phyloP scores from a whole-genome alignment of 2,888 invertebrate species.

The Mantis religiosa region DNA sequence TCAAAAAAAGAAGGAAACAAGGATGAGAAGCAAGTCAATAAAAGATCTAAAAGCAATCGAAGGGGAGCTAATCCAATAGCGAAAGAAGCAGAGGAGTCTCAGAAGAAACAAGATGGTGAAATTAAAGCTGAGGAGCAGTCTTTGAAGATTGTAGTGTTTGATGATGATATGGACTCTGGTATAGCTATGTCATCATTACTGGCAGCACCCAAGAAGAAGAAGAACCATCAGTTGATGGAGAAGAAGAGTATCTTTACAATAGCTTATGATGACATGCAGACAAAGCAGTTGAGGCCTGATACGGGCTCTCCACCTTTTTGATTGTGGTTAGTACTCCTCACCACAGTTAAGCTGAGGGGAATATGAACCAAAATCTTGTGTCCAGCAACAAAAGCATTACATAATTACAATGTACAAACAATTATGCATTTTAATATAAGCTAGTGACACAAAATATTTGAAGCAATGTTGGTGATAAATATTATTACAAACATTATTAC shows the following conservation, averaged over 20 bases:
- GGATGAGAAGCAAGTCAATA: slow-evolving; percentile 27
- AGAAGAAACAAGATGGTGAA: slow-evolving; percentile 44
- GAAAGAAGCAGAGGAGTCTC: slow-evolving; percentile 40
- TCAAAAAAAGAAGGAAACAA: not conserved
- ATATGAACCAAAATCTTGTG: no score
- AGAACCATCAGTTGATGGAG: slow-evolving; percentile 53
- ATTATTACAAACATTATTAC: no score
- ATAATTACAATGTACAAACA: no score
- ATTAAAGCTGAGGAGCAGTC: slow-evolving; percentile 33
- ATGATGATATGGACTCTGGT: slow-evolving; percentile 72
- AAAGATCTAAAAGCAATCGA: slow-evolving; percentile 29
- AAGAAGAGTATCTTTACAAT: slow-evolving; percentile 92
- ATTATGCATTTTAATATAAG: no score
- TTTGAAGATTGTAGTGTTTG: slow-evolving; percentile 38
- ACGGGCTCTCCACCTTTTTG: slow-evolving; percentile 66
- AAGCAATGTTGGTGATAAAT: no score
- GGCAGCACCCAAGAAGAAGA: slow-evolving; percentile 35
- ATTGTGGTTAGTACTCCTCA: not conserved
- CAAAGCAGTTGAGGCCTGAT: slow-evolving; percentile 74
- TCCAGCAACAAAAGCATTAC: no score
- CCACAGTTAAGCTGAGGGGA: no score
- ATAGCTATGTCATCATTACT: slow-evolving; percentile 63
- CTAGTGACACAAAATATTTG: no score
- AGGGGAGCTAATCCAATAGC: not conserved
- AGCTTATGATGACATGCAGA: slow-evolving; percentile 86